These are phyloP conservation scores for Eutolmus rufibarbis DNA, from an alignment of 2,888 invertebrate genomes.

Conservation along the genomic window DNA sequence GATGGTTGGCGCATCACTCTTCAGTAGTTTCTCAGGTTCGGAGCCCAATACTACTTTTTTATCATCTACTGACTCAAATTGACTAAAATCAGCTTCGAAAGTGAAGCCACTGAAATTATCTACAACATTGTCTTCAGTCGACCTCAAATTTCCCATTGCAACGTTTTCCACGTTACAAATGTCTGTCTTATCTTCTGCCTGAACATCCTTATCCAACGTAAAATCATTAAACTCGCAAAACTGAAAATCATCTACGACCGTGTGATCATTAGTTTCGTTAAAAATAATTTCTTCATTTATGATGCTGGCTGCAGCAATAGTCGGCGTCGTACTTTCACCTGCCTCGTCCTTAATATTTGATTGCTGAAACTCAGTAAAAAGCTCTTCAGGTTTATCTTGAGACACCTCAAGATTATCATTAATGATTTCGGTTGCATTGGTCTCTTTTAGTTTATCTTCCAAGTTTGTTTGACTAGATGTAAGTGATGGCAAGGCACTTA, in stretches of 20 bases:
- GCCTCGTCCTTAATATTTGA: neutral
- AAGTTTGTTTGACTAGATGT: neutral
- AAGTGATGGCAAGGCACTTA: conserved; percentile 37
- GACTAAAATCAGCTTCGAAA: conserved; percentile 53
- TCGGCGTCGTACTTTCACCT: neutral
- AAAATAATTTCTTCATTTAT: neutral
- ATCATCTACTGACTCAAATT: conserved; percentile 46
- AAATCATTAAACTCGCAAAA: neutral
- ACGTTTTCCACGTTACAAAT: neutral
- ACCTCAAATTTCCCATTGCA: neutral
- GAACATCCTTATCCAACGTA: neutral
- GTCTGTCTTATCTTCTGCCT: neutral
- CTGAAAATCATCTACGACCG: neutral
- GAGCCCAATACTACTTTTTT: neutral
- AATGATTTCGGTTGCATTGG: neutral
- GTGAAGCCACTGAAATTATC: conserved; percentile 27
- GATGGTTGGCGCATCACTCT: neutral
- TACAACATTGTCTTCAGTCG: neutral
- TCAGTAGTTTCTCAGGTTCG: neutral
- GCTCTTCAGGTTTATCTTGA: neutral
- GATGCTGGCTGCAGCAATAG: neutral
- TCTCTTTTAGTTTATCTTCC: neutral
- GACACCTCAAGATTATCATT: neutral
- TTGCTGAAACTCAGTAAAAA: neutral
- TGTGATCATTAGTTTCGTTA: neutral